These are phyloP conservation scores for Synergus japonicus DNA, from an alignment of 2,888 invertebrate genomes.

Conservation along the genomic window DNA sequence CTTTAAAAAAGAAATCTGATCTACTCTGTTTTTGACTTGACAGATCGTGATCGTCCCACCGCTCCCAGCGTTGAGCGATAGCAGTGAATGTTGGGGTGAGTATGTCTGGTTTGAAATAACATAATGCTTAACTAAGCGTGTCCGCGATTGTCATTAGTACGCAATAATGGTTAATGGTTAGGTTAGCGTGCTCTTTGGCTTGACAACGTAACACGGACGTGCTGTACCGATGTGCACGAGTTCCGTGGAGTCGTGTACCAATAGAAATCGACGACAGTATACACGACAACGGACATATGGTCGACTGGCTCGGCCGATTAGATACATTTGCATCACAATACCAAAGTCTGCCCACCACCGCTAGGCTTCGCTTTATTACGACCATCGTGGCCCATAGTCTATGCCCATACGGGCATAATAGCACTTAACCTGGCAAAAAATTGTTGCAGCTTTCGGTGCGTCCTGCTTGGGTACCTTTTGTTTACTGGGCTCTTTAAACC, in stretches of 20 bases:
- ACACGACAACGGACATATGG: constrained; percentile 74
- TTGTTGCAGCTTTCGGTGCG: constrained; percentile 67
- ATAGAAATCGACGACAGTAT: constrained; percentile 51
- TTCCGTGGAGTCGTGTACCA: constrained; percentile 42
- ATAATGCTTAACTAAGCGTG: constrained; percentile 68
- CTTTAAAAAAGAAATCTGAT: background rate
- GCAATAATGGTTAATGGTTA: constrained; percentile 69
- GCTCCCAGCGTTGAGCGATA: constrained; percentile 11
- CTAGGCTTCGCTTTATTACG: constrained; percentile 67
- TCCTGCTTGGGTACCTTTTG: constrained; percentile 56
- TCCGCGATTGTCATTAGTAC: constrained; percentile 68
- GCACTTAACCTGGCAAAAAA: constrained; percentile 69
- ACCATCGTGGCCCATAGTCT: constrained; percentile 67
- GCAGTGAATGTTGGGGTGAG: background rate
- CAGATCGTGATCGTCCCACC: constrained; percentile 10
- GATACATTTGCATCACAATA: constrained; percentile 76
- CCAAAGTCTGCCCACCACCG: constrained; percentile 70
- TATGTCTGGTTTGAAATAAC: constrained; percentile 30
- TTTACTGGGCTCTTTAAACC: constrained; percentile 51
- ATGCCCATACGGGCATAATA: constrained; percentile 68
- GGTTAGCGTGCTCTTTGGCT: constrained; percentile 61
- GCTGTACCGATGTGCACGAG: constrained; percentile 12
- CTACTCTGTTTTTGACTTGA: constrained; percentile 1
- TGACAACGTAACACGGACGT: constrained; percentile 54
- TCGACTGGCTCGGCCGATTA: constrained; percentile 76